Evolutionary conservation across 2,113 vertebrate species (phyloP).

Genomic region (Mormyrus iriodes): DNA sequence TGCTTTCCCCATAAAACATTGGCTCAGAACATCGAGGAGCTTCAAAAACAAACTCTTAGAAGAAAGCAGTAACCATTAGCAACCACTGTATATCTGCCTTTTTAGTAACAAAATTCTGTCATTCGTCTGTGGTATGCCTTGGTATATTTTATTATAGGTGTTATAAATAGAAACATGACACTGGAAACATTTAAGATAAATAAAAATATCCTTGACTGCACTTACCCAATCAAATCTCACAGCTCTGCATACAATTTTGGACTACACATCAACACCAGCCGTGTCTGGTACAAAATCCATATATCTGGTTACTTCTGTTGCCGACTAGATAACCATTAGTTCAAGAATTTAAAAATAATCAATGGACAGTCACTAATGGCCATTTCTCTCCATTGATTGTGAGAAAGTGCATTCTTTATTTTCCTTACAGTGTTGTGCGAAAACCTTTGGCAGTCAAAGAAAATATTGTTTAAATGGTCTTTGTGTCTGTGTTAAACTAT

Average conservation of each 20-base stretch:
- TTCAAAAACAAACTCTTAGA: neutral
- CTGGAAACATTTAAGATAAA: neutral
- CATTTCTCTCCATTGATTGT: neutral
- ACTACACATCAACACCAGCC: neutral
- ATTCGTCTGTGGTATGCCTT: neutral
- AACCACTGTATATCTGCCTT: neutral
- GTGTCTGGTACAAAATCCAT: neutral
- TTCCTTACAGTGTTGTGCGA: neutral
- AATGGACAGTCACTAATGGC: neutral
- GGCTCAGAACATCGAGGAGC: neutral
- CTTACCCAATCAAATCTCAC: neutral
- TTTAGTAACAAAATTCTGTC: neutral
- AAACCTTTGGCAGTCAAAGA: neutral
- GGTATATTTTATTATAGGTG: neutral
- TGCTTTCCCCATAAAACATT: neutral
- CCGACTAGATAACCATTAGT: neutral
- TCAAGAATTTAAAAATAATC: neutral
- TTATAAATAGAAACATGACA: neutral
- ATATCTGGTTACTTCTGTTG: neutral
- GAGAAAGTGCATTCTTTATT: neutral
- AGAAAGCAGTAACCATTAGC: slow-evolving; percentile 2
- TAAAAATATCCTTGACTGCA: neutral
- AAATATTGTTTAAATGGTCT: neutral
- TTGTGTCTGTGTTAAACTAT: neutral
- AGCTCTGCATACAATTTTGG: neutral